Conservation (phyloP, 2,113 vertebrate genomes). For the Etheostoma cragini region DNA sequence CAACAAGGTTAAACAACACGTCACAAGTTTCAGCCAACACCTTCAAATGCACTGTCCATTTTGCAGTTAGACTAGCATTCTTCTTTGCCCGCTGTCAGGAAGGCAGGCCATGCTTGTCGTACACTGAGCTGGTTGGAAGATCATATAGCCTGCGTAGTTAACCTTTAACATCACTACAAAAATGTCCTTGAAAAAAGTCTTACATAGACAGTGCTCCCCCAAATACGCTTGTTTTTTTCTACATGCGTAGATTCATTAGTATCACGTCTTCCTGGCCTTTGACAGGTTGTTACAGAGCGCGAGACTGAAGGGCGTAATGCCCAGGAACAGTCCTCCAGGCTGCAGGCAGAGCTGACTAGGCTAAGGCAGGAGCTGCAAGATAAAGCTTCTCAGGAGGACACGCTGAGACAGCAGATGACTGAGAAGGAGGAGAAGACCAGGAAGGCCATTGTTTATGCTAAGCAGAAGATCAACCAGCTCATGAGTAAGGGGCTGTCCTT, state of each 20-base stretch:
- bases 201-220: not conserved
- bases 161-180: not conserved
- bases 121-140: not conserved
- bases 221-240: not conserved
- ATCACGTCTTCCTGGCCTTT: not conserved
- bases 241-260: not conserved
- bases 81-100: not conserved
- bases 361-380: slow-evolving; percentile 94
- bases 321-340: slow-evolving; percentile 89
- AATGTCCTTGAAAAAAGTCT: not conserved
- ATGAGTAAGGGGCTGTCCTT: slow-evolving; percentile 76
- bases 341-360: slow-evolving; percentile 88
- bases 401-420: slow-evolving; percentile 90
- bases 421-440: slow-evolving; percentile 97
- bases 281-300: slow-evolving; percentile 89
- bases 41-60: not conserved
- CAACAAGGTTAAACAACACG: slow-evolving; percentile 85
- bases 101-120: not conserved
- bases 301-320: slow-evolving; percentile 87
- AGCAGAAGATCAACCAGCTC: slow-evolving; percentile 93
- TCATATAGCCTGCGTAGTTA: not conserved
- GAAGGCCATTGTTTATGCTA: slow-evolving; percentile 91
- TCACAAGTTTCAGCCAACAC: not conserved
- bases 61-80: not conserved
- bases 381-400: slow-evolving; percentile 89